Conservation (phyloP, 2,888 invertebrate genomes). For the Gonocerus acuteangulatus region DNA sequence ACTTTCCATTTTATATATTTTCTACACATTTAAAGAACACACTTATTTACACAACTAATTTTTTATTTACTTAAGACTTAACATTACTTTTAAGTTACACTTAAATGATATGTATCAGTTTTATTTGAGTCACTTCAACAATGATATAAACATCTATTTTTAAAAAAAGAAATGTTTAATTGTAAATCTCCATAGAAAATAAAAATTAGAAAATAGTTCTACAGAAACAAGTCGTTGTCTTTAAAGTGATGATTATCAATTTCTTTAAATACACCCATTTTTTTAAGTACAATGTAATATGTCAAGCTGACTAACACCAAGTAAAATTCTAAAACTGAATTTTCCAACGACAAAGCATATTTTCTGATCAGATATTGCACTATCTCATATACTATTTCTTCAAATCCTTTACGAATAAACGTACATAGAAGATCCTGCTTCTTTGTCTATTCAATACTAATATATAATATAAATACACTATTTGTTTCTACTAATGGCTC, state of each 20-base stretch:
- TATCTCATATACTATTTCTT: too few relatives aligned
- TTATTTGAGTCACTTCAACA: constrained; percentile 4
- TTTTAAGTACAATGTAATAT: too few relatives aligned
- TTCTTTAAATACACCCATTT: background rate
- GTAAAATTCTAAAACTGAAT: too few relatives aligned
- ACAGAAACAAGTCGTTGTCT: background rate
- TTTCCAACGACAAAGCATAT: too few relatives aligned
- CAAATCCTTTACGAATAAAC: too few relatives aligned
- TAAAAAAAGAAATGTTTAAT: background rate
- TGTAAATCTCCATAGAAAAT: background rate
- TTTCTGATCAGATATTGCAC: too few relatives aligned
- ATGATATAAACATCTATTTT: background rate
- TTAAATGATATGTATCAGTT: constrained; percentile 36
- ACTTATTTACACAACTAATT: constrained; percentile 29
- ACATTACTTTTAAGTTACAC: constrained; percentile 36
- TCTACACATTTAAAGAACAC: constrained; percentile 24
- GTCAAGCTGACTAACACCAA: too few relatives aligned
- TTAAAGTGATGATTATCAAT: background rate
- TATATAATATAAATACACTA: too few relatives aligned
- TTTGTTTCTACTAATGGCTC: too few relatives aligned
- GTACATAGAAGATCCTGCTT: too few relatives aligned
- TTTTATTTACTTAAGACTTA: constrained; percentile 2
- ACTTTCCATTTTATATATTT: constrained; percentile 1
- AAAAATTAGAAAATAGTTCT: background rate
- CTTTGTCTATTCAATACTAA: too few relatives aligned